A percentile compares a stretch with the other conserved stretches of the same genome.
These are phyloP conservation scores for Pseudochaenichthys georgianus DNA, from an alignment of 2,797 vertebrate species.

Conservation along the genomic window DNA sequence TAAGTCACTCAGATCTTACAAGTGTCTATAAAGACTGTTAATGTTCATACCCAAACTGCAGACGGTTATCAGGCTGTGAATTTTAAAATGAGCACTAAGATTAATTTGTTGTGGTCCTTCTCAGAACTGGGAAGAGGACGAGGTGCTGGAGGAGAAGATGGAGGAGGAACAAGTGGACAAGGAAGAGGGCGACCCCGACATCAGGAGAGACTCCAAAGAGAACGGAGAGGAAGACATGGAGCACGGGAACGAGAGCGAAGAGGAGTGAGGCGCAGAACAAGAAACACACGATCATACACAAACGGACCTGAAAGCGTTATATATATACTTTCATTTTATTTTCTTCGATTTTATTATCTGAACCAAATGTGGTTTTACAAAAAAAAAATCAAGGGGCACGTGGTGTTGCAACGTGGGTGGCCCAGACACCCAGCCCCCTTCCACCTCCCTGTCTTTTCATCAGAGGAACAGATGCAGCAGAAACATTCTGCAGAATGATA, in stretches of 20 bases:
- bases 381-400: conserved; percentile 60
- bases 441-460: neutral
- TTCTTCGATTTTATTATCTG: conserved; percentile 84
- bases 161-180: conserved; percentile 60
- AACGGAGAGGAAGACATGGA: conserved; percentile 97
- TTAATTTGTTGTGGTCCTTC: neutral
- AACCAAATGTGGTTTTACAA: conserved; percentile 75
- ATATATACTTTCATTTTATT: conserved; percentile 87
- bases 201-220: conserved; percentile 89
- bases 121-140: conserved; percentile 94
- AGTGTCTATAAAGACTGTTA: neutral
- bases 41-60: neutral
- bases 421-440: conserved; percentile 2
- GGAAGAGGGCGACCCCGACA: conserved; percentile 74
- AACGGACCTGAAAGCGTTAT: conserved; percentile 83
- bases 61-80: neutral
- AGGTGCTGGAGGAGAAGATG: conserved; percentile 62
- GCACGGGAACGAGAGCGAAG: conserved; percentile 95
- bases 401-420: conserved; percentile 29
- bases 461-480: conserved; percentile 25
- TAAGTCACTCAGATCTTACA: conserved; percentile 80
- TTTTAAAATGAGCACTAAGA: neutral
- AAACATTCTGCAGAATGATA: conserved; percentile 26
- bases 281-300: conserved; percentile 36
- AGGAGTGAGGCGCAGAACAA: conserved; percentile 86